Conservation (phyloP, 2,888 invertebrate genomes). For the Phortica magna region DNA sequence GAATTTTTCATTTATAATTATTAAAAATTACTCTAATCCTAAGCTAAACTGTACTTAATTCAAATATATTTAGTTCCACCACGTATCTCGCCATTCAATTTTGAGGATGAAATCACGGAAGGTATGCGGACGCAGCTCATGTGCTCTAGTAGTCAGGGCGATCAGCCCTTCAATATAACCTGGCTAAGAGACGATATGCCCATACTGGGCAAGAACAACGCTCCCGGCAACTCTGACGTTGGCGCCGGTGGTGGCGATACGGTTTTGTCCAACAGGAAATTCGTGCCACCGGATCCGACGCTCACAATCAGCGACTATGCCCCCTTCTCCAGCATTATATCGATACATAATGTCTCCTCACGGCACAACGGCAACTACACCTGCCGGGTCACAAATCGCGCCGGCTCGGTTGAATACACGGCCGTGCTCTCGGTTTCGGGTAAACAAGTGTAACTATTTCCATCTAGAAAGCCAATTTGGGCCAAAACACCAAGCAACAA, state of each 20-base stretch:
- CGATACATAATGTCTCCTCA: conserved; percentile 78
- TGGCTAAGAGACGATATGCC: conserved; percentile 79
- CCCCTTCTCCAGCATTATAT: conserved; percentile 79
- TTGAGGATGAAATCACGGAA: conserved; percentile 87
- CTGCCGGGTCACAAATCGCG: conserved; percentile 76
- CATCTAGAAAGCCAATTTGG: conserved; percentile 44
- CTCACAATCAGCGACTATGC: conserved; percentile 80
- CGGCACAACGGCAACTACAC: conserved; percentile 79
- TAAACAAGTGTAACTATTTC: conserved; percentile 68
- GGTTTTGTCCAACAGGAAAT: conserved; percentile 36
- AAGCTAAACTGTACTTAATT: not conserved
- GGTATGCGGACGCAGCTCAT: conserved; percentile 88
- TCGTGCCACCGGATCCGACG: conserved; percentile 66
- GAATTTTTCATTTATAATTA: conserved; percentile 12
- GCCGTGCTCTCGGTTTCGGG: conserved; percentile 80
- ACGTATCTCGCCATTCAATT: conserved; percentile 89
- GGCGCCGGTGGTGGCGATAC: conserved; percentile 36
- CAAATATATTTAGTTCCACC: conserved; percentile 82
- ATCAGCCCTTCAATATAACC: conserved; percentile 80
- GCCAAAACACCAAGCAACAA: conserved; percentile 12
- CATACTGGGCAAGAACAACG: conserved; percentile 71
- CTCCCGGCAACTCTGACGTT: conserved; percentile 31
- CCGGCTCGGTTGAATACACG: conserved; percentile 80
- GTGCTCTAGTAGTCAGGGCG: conserved; percentile 81
- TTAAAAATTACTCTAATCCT: conserved; percentile 32